These are phyloP conservation scores for Triplophysa tibetana DNA, from an alignment of 2,113 vertebrate genomes.

Conservation along the genomic window DNA sequence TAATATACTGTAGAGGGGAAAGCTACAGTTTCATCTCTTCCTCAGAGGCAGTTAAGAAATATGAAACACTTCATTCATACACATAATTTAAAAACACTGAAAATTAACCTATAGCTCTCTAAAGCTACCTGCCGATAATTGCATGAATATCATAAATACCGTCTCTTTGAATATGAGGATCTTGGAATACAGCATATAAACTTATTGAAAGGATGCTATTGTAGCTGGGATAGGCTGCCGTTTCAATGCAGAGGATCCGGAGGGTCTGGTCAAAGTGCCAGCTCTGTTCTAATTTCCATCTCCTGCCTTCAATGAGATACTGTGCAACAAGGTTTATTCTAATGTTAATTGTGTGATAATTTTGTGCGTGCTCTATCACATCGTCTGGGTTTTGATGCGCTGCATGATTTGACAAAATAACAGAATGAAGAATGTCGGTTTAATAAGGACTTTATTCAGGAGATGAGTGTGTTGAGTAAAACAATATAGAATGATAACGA, in stretches of 20 bases:
- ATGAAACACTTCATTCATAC: slow-evolving; percentile 19
- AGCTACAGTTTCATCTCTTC: slow-evolving; percentile 25
- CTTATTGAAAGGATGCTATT: slow-evolving; percentile 16
- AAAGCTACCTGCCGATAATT: too few relatives aligned
- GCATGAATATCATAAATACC: neutral
- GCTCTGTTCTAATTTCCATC: slow-evolving; percentile 41
- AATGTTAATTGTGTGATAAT: slow-evolving; percentile 51
- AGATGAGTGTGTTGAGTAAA: neutral
- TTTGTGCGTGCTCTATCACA: slow-evolving; percentile 39
- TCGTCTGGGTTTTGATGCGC: slow-evolving; percentile 11
- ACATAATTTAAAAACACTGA: neutral
- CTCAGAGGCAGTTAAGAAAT: slow-evolving; percentile 14
- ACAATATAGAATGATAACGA: neutral
- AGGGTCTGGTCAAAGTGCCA: slow-evolving; percentile 29
- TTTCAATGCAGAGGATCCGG: slow-evolving; percentile 28
- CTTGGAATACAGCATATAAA: slow-evolving; percentile 4
- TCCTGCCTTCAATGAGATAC: slow-evolving; percentile 32
- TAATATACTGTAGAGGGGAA: neutral
- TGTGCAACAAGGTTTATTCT: slow-evolving; percentile 47
- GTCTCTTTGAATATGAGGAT: neutral
- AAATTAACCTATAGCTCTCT: neutral
- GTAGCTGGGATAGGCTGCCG: neutral
- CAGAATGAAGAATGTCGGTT: slow-evolving; percentile 22
- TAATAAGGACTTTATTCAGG: slow-evolving; percentile 44
- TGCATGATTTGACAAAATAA: slow-evolving; percentile 23